Conservation (phyloP, 2,113 vertebrate species). For the Spizaetus ornatus region DNA sequence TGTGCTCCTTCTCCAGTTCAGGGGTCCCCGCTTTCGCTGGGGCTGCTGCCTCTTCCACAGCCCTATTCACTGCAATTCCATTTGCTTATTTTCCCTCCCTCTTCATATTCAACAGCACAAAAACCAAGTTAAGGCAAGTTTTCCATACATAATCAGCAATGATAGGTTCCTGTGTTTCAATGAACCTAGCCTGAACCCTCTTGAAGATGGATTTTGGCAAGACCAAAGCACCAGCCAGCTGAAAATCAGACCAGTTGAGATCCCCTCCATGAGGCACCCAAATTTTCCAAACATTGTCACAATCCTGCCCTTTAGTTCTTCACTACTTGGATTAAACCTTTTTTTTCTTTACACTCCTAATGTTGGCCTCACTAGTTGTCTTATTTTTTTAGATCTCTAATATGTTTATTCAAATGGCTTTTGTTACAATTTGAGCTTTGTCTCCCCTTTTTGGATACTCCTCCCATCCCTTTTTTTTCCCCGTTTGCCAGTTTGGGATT, state of each 20-base stretch:
- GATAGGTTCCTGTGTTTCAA: neutral
- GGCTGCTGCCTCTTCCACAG: neutral
- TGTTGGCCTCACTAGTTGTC: neutral
- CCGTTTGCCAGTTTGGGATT: neutral
- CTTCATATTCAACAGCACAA: neutral
- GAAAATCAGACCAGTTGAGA: neutral
- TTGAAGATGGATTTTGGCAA: neutral
- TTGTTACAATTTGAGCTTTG: neutral
- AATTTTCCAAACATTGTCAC: neutral
- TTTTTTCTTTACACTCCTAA: neutral
- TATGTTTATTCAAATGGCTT: neutral
- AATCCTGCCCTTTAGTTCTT: neutral
- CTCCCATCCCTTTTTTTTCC: neutral
- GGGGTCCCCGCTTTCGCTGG: neutral
- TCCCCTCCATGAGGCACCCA: neutral
- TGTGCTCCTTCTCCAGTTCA: neutral
- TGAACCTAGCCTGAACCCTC: neutral
- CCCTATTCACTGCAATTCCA: neutral
- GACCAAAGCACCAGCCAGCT: neutral
- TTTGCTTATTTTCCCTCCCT: neutral
- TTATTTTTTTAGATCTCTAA: neutral
- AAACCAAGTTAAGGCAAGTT: neutral
- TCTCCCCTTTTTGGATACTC: neutral
- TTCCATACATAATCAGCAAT: neutral
- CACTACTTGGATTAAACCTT: neutral